Evolutionary conservation across 1,140 invertebrate genomes (phyloP).

Genomic region (Himalopsyche phryganea): DNA sequence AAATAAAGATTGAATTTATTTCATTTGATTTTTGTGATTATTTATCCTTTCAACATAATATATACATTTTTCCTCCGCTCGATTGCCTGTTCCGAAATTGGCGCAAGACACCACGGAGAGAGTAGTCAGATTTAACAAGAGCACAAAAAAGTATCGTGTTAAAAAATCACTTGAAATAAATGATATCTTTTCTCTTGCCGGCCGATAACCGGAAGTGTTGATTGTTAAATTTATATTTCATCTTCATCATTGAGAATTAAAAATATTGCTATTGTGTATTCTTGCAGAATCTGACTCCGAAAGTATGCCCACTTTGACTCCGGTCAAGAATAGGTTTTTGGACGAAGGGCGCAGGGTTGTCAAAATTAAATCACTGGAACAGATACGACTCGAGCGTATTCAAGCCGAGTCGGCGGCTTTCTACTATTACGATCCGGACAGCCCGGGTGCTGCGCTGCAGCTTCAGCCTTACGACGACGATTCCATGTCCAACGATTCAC

Average conservation of each 20-base stretch:
- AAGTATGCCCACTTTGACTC: slow-evolving; percentile 27
- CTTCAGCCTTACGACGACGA: background rate
- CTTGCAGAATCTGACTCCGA: slow-evolving; percentile 32
- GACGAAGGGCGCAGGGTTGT: slow-evolving; percentile 25
- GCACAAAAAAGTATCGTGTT: slow-evolving; percentile 5
- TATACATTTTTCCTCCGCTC: slow-evolving; percentile 1
- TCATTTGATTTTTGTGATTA: slow-evolving; percentile 35
- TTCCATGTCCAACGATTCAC: background rate
- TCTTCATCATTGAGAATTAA: background rate
- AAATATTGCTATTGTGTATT: slow-evolving; percentile 20
- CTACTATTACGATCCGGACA: slow-evolving; percentile 20
- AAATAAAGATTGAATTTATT: slow-evolving; percentile 32
- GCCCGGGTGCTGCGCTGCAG: background rate
- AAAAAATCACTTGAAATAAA: slow-evolving; percentile 24
- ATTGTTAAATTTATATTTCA: background rate
- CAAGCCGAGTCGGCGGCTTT: slow-evolving; percentile 29
- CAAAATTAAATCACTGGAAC: slow-evolving; percentile 24
- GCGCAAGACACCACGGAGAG: background rate
- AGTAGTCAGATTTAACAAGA: slow-evolving; percentile 1
- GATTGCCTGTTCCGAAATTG: background rate
- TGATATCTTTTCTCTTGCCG: background rate
- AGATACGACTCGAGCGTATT: slow-evolving; percentile 27
- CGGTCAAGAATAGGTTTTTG: slow-evolving; percentile 24
- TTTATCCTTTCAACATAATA: slow-evolving; percentile 9
- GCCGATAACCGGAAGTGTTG: background rate